Base-by-base conservation (phyloP, 2,113 vertebrate species). In the Limnothrissa miodon region DNA sequence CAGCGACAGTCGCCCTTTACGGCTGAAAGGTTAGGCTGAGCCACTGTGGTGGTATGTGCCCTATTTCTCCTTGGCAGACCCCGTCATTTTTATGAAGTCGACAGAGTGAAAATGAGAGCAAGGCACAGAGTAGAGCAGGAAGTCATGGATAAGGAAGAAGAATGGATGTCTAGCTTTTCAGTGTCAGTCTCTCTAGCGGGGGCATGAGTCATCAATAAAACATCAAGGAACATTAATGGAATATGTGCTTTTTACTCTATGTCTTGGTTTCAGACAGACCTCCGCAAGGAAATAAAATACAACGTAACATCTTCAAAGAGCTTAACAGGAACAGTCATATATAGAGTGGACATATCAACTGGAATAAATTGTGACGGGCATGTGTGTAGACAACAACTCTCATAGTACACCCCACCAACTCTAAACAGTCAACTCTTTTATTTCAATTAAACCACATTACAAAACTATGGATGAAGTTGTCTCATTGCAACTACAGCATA, bases 1-100 rank as follows among this genome's bases (percentile, higher is more conserved):
- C 66, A 74, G 66, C 29, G 66, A 74, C 29, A 74, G 66, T 74
- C 66, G 29, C 66, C 29, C 29, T 74, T 74, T 74, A 74, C 29
- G 2, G 29, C 66, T 74, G 36, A 74, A 74, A 36, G 66, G 66
- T 36, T 70, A 33, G 62, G 62, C 11, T 74, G 66, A 33, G 33
- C 29, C 36, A 29, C 66, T 74, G 62, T 36, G 29, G 29, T 36
- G 33, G 62, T 70, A 36, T 70, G 25, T 15, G 25, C 2, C 29
- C 9, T 33, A 36, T 2, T 29, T 70, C 62, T 70, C 25, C 62
- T 29, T 15, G 15, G 29, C 62, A 70, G 66, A 74, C 33, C 15
- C 13, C 11, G 13, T 29, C 51, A 36, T 74, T 74, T 74, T 74
- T 36, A 36, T 15, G 33, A 33, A 74, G 66, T 5, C 17, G 33